Base-by-base conservation (phyloP, 2,797 vertebrate species). In the Gadopsis bispinosus region DNA sequence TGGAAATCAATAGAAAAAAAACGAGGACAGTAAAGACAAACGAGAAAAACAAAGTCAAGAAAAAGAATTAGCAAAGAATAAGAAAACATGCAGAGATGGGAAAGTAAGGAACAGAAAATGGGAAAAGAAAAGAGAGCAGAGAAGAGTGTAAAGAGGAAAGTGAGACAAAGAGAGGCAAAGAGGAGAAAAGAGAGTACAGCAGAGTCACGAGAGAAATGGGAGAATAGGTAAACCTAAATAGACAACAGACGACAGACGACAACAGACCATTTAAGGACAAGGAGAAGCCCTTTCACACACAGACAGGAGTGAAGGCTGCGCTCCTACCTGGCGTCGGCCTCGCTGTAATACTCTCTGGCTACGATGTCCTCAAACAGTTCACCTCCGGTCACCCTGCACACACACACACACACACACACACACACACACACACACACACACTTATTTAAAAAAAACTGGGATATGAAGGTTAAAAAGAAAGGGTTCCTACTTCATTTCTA, bases 311-410 rank as follows among this genome's bases (percentile, higher is more conserved):
- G 63, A 55, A 67, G 72, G 74, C 51, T 31, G 65, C 4, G 39
- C 93, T 94, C 82, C 66, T 97, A 99, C 98, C 98, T 99, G 96
- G 98, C 98, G 61, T 99, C 98, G 29, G 98, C 98, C 94, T 99
- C 98, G 75, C 98, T 99, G 88, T 99, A 99, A 90, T 99, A 99
- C 86, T 99, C 98, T 94, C 98, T 96, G 80, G 98, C 98, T 88
- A 99, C 98, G 82, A 99, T 99, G 92, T 99, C 98, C 92, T 99
- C 98, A 92, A 99, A 99, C 75, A 99, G 91, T 91, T 99, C 98
- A 75, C 98, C 98, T 88, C 98, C 98, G 51, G 98, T 99, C 85
- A 99, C 98, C 96, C 98, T 99, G 94, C 64, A 22, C 0, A 2
- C 7, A 37, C 41, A 58, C 69, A 74, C 51, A 67, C 64, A 81